Conservation (phyloP, 2,113 vertebrate genomes). For the Barnardius zonarius region DNA sequence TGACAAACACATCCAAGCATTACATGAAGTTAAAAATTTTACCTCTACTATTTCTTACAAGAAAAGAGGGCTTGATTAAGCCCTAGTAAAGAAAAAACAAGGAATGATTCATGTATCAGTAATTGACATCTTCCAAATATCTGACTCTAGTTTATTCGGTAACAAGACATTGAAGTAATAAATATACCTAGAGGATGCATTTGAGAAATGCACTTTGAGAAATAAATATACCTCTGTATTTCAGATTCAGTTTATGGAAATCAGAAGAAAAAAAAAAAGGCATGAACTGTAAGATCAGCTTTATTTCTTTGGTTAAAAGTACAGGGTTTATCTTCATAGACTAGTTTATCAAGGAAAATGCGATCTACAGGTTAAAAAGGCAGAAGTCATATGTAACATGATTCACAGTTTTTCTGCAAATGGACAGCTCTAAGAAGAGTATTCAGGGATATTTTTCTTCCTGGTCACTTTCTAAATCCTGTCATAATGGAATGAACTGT, state of each 20-base stretch:
- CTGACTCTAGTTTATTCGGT: not conserved
- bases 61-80: not conserved
- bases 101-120: not conserved
- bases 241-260: not conserved
- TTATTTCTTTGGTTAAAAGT: not conserved
- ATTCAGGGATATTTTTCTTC: not conserved
- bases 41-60: not conserved
- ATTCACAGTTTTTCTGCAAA: not conserved
- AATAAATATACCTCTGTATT: not conserved
- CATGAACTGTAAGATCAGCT: not conserved
- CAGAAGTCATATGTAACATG: rapidly evolving
- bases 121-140: not conserved
- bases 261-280: rapidly evolving
- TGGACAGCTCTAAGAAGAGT: not conserved
- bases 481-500: not conserved
- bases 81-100: not conserved
- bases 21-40: not conserved
- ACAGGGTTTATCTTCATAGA: not conserved
- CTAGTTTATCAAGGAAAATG: not conserved
- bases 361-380: not conserved
- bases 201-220: not conserved
- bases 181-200: not conserved
- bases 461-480: not conserved
- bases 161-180: not conserved
- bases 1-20: not conserved